Evolutionary conservation across 2,888 invertebrate species (phyloP).

Genomic region (Melinaea menophilus): DNA sequence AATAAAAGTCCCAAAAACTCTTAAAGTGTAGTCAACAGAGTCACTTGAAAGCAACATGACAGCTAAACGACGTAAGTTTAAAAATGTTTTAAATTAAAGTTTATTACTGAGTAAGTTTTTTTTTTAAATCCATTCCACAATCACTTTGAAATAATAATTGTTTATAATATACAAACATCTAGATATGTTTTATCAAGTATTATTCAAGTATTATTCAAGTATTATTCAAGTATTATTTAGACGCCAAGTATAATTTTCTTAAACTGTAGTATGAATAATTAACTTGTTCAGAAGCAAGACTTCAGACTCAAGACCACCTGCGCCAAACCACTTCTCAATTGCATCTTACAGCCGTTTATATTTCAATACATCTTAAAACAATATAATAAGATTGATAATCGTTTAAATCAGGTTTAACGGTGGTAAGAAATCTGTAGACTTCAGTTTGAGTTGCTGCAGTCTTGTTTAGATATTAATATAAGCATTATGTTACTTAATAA

Average conservation of each 20-base stretch:
- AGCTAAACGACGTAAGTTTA: constrained; percentile 51
- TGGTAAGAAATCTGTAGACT: not conserved
- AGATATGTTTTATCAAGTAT: no score
- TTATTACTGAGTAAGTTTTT: constrained; percentile 46
- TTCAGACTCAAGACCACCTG: constrained; percentile 50
- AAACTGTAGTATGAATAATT: constrained; percentile 50
- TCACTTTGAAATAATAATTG: no score
- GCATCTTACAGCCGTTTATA: not conserved
- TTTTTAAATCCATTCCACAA: constrained; percentile 20
- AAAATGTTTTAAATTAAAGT: constrained; percentile 59
- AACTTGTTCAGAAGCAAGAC: constrained; percentile 43
- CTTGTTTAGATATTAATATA: constrained; percentile 5
- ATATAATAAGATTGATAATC: constrained; percentile 3
- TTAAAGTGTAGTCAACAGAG: constrained; percentile 39
- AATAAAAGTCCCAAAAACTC: not conserved
- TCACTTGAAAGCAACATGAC: constrained; percentile 54
- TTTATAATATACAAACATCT: no score
- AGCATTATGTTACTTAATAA: not conserved
- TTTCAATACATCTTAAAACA: constrained; percentile 1
- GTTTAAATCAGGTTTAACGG: not conserved
- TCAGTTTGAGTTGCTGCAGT: not conserved
- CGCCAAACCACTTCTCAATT: constrained; percentile 42
- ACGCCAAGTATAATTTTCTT: constrained; percentile 15
- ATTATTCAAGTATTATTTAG: no score
- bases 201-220: no score